Evolutionary conservation across 2,888 invertebrate genomes (phyloP), one percentile per base, ranked within the genome.

Genomic region (Heliconius ethilla): DNA sequence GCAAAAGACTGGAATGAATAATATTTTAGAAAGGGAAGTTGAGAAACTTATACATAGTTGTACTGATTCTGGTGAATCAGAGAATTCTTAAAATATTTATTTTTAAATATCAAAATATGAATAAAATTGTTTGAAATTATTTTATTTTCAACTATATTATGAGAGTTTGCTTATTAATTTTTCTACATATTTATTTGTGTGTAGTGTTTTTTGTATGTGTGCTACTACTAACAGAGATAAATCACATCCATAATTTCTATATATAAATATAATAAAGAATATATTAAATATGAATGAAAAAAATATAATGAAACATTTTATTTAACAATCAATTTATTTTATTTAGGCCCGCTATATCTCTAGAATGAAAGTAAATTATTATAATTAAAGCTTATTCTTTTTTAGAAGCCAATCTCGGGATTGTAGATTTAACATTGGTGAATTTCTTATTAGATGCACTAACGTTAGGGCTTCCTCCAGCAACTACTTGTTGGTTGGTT

Each of bases 361-460:
- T 73, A 27, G 55, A 72, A 69, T 25, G n/a, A 75, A 62, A 75
- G 6, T n/a, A 59, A 22, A 4, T 13, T 63, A 63, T 55, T 59
- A 63, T 62, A 45, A 66, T 80, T 76, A 69, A 74, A 75, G 37
- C 51, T 83, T 83, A 89, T 82, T 93, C 89, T 84, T 91, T 91
- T 82, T 89, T 92, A 45, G 83, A 75, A 51, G 84, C 77, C 6
- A 84, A 90, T 83, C 90, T 87, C 3, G 94, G 94, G 84, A 94
- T 94, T 29, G 94, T 93, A 5, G 94, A 94, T 81, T 94, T 94
- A 15, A 94, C 82, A 70, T 93, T 92, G 78, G 91, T 92, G 80
- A 84, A 93, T 82, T 92, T 94, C 81, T 90, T 93, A 79, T 85
- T 91, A 2, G 89, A 86, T 3, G 88, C 84, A 75, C 84, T 91